phyloP scores from a whole-genome alignment of 2,113 vertebrate genomes.

The Dolichotis patagonum region DNA sequence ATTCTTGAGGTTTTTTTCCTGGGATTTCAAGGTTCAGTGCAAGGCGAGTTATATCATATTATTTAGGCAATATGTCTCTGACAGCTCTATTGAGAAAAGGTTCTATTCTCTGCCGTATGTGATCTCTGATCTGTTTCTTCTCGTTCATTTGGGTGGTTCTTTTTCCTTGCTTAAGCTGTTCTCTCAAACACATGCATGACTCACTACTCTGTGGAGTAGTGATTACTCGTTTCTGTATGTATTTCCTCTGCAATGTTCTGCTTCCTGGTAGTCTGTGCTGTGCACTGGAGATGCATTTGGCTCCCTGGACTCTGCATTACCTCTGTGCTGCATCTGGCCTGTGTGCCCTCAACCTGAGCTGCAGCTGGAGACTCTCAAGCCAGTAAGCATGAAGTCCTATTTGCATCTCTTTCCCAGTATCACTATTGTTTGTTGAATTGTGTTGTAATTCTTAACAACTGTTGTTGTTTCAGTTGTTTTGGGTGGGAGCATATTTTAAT shows the following conservation, averaged over 20 bases:
- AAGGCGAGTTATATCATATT: neutral
- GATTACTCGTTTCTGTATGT: neutral
- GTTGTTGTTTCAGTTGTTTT: slow-evolving; percentile 10
- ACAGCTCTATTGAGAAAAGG: neutral
- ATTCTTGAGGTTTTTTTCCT: neutral
- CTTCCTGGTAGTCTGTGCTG: neutral
- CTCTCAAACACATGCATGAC: neutral
- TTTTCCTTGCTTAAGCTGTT: neutral
- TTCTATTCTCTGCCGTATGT: neutral
- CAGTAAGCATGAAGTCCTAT: no score
- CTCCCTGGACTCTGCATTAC: neutral
- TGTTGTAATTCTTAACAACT: neutral
- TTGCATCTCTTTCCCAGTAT: neutral
- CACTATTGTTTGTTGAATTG: neutral
- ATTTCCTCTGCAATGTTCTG: neutral
- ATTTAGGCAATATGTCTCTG: neutral
- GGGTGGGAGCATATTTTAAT: neutral
- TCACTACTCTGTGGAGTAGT: neutral
- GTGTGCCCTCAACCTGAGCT: neutral
- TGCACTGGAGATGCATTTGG: no score
- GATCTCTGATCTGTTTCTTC: neutral
- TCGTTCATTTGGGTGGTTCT: neutral
- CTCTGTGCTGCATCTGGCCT: neutral
- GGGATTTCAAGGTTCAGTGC: neutral
- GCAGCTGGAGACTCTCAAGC: neutral